Evolutionary conservation across 2,888 invertebrate genomes (phyloP), one percentile per base, ranked within the genome.

Genomic region (Epinotia nisella): DNA sequence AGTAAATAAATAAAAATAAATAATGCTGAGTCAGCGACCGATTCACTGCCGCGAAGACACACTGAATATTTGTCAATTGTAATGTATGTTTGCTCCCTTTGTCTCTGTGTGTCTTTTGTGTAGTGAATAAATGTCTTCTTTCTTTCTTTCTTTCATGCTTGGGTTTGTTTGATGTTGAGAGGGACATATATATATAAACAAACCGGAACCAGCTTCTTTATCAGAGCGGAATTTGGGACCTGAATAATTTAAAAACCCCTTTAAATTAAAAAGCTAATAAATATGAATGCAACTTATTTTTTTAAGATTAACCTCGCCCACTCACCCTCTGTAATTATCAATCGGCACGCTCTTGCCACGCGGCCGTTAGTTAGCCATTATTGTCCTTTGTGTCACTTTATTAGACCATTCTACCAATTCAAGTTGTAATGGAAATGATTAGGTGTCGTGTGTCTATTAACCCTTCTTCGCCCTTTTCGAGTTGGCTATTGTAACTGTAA

Each of bases 341-440:
- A 76, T 29, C 29, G 70, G 17, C 79, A 76, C 78, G 78, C 71
- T 79, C 64, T 51, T 70, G 78, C 56, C 79, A 80, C 81, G 79
- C 74, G 81, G 1, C 75, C 60, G 71, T 71, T 78, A 78, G 78
- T 78, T 77, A 76, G 77, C 76, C 56, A 77, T 78, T 76, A 78
- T 78, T 77, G 75, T 75, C 60, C 71, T 70, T 75, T 76, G 68
- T 78, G 76, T 75, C 71, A 71, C 69, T 62, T 68, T 66, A 67
- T 64, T 72, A 72, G 70, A 66, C 74, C 61, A 56, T 75, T 58
- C 41, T 58, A 39, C 11, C 70, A 74, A 73, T 73, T 72, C 51
- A 24, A 73, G 68, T 58, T 62, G 62, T 51, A 62, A 73, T 61
- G 41, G 56, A 15, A 29, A 29, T 61, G 35, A 61, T 61, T 67